These are phyloP conservation scores for Notoglanidium macrostoma DNA, from an alignment of 2,797 vertebrate species.

Conservation along the genomic window DNA sequence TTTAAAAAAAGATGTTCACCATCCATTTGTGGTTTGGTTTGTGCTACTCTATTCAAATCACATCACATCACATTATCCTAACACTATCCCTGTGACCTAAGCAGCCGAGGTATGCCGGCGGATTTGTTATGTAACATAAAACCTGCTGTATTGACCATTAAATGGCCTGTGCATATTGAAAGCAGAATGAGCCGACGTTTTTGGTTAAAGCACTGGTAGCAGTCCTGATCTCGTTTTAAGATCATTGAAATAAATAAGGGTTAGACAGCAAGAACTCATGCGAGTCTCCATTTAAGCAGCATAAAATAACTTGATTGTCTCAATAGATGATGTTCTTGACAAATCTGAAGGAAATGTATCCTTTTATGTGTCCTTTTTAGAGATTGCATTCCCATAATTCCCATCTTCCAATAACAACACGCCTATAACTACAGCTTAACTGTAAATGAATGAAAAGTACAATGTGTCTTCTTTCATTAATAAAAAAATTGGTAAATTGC, in stretches of 20 bases:
- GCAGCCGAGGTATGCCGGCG: background rate
- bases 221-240: background rate
- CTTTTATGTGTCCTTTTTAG: background rate
- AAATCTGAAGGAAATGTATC: background rate
- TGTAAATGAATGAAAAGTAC: background rate
- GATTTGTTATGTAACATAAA: constrained; percentile 16
- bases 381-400: background rate
- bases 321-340: background rate
- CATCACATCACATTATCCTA: background rate
- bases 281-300: background rate
- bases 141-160: constrained; percentile 17
- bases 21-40: constrained; percentile 15
- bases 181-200: constrained; percentile 4
- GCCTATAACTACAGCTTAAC: no score
- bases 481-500: background rate
- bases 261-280: background rate
- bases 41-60: background rate
- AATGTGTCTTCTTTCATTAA: background rate
- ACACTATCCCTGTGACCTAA: background rate
- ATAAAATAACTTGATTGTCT: background rate
- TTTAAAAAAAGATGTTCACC: background rate
- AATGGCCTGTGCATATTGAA: constrained; percentile 1
- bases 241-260: background rate
- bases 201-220: background rate
- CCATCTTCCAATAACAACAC: background rate